Evolutionary conservation across 2,797 vertebrate genomes (phyloP).

Genomic region (Peromyscus attwateri): DNA sequence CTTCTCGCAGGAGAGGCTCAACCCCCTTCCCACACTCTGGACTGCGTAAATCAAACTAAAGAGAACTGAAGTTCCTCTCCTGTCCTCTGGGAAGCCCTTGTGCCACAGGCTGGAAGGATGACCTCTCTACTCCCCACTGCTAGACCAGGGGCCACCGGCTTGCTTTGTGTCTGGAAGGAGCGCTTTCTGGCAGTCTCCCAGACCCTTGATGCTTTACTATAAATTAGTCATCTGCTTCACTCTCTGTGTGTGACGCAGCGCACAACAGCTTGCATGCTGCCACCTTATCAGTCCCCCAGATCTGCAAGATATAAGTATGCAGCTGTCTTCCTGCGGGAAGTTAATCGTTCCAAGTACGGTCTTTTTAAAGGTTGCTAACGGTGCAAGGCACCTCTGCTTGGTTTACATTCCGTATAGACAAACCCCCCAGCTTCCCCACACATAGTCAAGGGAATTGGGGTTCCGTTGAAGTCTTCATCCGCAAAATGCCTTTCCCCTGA

Average conservation of each 20-base stretch:
- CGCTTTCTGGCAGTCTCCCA: not conserved
- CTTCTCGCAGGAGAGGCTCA: not conserved
- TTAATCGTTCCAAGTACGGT: not conserved
- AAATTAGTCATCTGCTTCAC: not conserved
- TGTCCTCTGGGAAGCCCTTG: not conserved
- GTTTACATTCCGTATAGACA: not conserved
- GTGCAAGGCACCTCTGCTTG: not conserved
- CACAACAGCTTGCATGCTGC: not conserved
- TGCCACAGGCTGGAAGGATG: not conserved
- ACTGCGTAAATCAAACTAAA: not conserved
- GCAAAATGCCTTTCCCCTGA: constrained; percentile 48
- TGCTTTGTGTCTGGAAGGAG: not conserved
- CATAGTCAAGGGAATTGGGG: not conserved
- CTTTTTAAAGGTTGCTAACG: not conserved
- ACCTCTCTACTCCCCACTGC: not conserved
- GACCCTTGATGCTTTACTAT: not conserved
- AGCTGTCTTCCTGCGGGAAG: not conserved
- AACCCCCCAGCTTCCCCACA: not conserved
- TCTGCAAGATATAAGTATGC: fast-evolving
- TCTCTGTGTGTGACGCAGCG: not conserved
- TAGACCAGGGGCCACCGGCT: not conserved
- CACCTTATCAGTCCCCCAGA: not conserved
- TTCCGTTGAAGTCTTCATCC: not conserved
- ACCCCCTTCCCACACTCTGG: not conserved
- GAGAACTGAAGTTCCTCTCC: not conserved